Conservation (phyloP, 2,113 vertebrate species). For the Talpa occidentalis region DNA sequence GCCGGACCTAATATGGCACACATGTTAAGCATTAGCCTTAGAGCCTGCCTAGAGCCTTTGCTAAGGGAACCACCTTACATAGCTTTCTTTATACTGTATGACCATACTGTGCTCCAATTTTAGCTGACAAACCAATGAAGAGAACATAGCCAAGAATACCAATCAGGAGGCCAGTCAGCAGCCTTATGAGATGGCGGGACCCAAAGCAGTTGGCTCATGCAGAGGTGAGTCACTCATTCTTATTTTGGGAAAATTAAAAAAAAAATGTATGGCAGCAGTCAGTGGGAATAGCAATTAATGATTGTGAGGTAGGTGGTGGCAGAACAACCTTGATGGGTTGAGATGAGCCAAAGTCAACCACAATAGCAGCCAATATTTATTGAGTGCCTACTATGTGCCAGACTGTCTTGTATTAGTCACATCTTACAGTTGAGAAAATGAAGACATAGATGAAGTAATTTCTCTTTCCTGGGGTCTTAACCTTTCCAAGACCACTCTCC, state of each 20-base stretch:
- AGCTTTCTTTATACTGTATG: neutral
- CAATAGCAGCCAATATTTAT: neutral
- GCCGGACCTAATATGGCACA: too few relatives aligned
- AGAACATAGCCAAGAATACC: neutral
- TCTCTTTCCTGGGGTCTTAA: neutral
- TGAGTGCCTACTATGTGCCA: neutral
- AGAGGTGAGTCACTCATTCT: neutral
- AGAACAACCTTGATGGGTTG: neutral
- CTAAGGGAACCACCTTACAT: neutral
- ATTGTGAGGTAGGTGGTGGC: neutral
- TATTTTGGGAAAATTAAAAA: neutral
- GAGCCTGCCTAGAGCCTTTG: neutral
- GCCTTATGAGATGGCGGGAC: neutral
- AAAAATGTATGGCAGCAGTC: neutral
- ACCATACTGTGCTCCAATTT: neutral
- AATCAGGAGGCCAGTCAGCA: neutral
- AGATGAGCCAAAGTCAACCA: neutral
- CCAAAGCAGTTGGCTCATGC: neutral
- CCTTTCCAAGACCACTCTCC: neutral
- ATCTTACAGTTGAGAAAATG: neutral
- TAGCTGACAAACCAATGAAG: neutral
- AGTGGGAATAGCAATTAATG: neutral
- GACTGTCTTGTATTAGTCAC: neutral
- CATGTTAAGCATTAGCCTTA: neutral
- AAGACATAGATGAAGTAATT: neutral